These are phyloP conservation scores for Beaufortia kweichowensis DNA, from an alignment of 2,113 vertebrate species.

Conservation along the genomic window DNA sequence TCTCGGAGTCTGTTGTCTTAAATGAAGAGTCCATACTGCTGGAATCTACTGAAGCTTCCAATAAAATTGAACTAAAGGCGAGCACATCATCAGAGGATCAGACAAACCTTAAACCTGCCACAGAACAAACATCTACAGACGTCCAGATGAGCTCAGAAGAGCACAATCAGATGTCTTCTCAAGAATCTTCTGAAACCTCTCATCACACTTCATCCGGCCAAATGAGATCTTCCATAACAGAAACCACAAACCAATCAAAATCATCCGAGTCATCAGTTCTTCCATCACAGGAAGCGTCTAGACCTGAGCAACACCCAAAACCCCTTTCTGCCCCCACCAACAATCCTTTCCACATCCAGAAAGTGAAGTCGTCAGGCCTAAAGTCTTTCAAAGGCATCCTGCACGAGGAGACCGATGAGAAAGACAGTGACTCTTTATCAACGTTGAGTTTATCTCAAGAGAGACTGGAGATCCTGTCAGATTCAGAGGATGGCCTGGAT, in stretches of 20 bases:
- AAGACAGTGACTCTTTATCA: conserved; percentile 19
- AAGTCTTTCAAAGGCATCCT: conserved; percentile 72
- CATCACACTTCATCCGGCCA: neutral
- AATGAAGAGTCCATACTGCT: conserved; percentile 27
- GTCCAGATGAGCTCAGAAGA: neutral
- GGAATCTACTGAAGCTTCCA: neutral
- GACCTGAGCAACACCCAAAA: neutral
- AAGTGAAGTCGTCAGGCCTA: conserved; percentile 75
- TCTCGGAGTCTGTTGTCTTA: conserved; percentile 75
- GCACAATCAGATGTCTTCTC: neutral
- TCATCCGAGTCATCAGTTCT: neutral
- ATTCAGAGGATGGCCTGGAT: conserved; percentile 73
- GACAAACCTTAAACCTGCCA: neutral
- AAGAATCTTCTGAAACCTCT: neutral
- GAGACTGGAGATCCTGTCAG: conserved; percentile 77
- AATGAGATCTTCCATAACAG: neutral
- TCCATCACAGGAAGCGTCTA: neutral
- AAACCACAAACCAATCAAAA: neutral
- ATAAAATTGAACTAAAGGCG: neutral
- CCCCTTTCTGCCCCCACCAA: conserved; percentile 58
- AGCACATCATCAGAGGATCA: neutral
- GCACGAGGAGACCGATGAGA: neutral
- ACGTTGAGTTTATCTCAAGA: conserved; percentile 59
- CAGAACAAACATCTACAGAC: neutral
- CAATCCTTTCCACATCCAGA: conserved; percentile 77